These are phyloP conservation scores for Euphydryas editha DNA, from an alignment of 2,888 invertebrate species.

Conservation along the genomic window DNA sequence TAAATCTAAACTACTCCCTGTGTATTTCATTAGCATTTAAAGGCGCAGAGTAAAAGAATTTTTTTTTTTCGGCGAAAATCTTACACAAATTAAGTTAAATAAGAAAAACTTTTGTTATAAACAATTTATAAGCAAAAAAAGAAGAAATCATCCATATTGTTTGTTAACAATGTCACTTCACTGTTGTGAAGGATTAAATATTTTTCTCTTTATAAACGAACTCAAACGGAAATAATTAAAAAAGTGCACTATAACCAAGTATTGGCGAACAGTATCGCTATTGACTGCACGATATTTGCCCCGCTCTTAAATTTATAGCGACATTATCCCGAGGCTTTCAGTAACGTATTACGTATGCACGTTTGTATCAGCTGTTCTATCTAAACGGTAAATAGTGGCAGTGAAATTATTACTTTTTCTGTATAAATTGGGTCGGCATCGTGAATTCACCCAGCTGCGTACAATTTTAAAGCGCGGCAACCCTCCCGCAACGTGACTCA, in stretches of 20 bases:
- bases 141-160: too few relatives aligned
- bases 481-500: constrained; percentile 63
- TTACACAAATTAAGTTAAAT: constrained; percentile 67
- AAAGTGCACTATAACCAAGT: not conserved
- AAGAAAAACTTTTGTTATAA: not conserved
- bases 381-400: constrained; percentile 36
- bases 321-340: constrained; percentile 12
- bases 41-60: constrained; percentile 65
- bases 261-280: not conserved
- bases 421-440: constrained; percentile 57
- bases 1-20: constrained; percentile 72
- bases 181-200: too few relatives aligned
- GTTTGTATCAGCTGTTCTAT: constrained; percentile 37
- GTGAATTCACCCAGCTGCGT: constrained; percentile 63
- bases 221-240: not conserved
- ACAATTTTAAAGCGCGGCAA: constrained; percentile 66
- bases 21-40: constrained; percentile 77
- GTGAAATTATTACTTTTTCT: constrained; percentile 51
- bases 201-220: not conserved
- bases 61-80: constrained; percentile 71
- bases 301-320: constrained; percentile 1
- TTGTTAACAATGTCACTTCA: too few relatives aligned
- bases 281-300: not conserved
- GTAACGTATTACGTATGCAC: constrained; percentile 4
- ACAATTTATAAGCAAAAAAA: not conserved